Evolutionary conservation across 2,113 vertebrate species (phyloP).

Genomic region (Perca fluviatilis): DNA sequence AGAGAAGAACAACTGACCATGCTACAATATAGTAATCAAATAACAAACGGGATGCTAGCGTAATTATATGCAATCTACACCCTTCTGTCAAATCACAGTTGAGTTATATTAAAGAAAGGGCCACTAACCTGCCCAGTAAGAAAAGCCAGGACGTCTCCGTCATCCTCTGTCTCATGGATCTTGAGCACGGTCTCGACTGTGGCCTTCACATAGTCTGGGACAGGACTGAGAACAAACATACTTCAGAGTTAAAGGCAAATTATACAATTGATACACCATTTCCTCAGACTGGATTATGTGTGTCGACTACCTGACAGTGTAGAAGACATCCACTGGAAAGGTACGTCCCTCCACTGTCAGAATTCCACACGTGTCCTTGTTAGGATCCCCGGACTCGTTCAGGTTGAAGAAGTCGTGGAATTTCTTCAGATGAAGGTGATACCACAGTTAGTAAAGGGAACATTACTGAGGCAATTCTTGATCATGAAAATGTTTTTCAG

Average conservation of each 20-base stretch:
- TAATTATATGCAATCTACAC: neutral
- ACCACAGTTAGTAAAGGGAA: neutral
- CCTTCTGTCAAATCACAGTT: neutral
- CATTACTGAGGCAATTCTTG: neutral
- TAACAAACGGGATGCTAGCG: neutral
- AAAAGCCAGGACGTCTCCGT: constrained; percentile 95
- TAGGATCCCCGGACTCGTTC: constrained; percentile 92
- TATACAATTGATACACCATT: neutral
- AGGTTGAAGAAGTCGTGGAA: constrained; percentile 98
- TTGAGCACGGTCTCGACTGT: constrained; percentile 97
- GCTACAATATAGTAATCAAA: neutral
- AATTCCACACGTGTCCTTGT: constrained; percentile 95
- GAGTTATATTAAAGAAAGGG: neutral
- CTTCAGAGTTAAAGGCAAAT: neutral
- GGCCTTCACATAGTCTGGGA: constrained; percentile 97
- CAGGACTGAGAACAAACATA: constrained; percentile 85
- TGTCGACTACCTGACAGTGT: constrained; percentile 91
- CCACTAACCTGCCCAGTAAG: constrained; percentile 94
- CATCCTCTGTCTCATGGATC: constrained; percentile 95
- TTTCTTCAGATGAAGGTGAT: constrained; percentile 86
- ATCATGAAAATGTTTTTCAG: neutral
- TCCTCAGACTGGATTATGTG: neutral
- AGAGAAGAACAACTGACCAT: neutral
- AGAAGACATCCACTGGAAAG: constrained; percentile 97
- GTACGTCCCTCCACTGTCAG: constrained; percentile 96